Base-by-base conservation (phyloP, 2,888 invertebrate species). In the Arctia plantaginis region DNA sequence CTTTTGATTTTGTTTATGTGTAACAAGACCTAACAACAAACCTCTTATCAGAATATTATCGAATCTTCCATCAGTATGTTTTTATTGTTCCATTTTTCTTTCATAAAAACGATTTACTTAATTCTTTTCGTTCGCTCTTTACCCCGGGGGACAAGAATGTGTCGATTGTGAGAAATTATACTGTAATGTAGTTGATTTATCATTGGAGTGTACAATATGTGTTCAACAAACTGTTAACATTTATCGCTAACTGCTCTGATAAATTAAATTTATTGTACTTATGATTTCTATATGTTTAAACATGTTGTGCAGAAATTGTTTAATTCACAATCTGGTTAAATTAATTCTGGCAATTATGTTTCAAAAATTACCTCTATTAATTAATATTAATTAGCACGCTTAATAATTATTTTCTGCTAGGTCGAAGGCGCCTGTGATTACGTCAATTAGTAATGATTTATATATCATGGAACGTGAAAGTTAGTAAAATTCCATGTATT, bases 11-110 rank as follows among this genome's bases (percentile, higher is more conserved):
- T 59, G 59, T 59, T 12, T 59, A 4, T 59, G 59, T 62, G 30
- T 62, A 18, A 62, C 30, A 30, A 59, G 6, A 66, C 13, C 39
- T 66, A 39, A 66, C 39, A 23, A 66, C 27, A 27, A 66, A 41
- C 41, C 2, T 41, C 69, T 68, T 47, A 67, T n/a, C 59, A n/a
- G 20, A 27, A 47, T 64, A 59, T 72, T 73, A 68, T 69, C 64
- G 59, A 67, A 47, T 44, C 30, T 66, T 27, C 15, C 65, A 7
- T 55, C 71, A 66, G 39, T 66, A 55, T 66, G 51, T 66, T 35
- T 55, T 27, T 66, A 65, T 30, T 69, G 69, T 70, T 47, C 47
- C 13, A 51, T 69, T 59, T 72, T 30, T 51, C 20, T 64, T 39
- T 23, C 20, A 69, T 20, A 23, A n/a, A 68, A 39, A 41, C 33